phyloP scores from a whole-genome alignment of 2,888 invertebrate genomes.

The Ligdia adustata region DNA sequence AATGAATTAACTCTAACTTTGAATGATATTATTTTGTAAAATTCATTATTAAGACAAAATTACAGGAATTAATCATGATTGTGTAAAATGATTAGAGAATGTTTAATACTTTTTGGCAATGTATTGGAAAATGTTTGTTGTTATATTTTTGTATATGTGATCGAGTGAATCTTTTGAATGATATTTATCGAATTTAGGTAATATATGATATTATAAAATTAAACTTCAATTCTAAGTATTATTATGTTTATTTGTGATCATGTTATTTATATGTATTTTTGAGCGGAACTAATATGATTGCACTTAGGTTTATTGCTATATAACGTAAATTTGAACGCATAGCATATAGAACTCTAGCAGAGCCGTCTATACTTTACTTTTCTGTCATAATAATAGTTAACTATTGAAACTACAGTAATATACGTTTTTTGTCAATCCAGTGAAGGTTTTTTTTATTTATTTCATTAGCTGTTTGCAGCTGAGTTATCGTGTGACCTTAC shows the following conservation, averaged over 20 bases:
- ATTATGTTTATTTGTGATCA: conserved; percentile 31
- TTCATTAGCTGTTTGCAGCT: too few relatives aligned
- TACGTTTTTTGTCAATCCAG: conserved; percentile 7
- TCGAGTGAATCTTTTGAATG: conserved; percentile 11
- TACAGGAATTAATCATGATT: background rate
- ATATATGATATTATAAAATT: background rate
- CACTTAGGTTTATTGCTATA: conserved; percentile 30
- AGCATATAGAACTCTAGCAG: background rate
- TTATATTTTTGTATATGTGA: conserved; percentile 17
- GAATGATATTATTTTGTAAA: conserved; percentile 16
- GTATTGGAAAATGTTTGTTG: conserved; percentile 1
- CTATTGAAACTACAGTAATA: conserved; percentile 5
- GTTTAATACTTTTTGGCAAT: conserved; percentile 2
- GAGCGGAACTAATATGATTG: conserved; percentile 54
- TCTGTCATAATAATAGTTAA: conserved; percentile 2
- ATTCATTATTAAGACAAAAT: background rate
- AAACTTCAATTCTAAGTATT: conserved; percentile 39
- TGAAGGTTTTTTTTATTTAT: background rate
- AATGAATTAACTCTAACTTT: conserved; percentile 2
- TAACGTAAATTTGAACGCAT: conserved; percentile 18
- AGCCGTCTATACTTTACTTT: conserved; percentile 4
- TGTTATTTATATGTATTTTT: conserved; percentile 35
- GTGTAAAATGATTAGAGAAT: background rate
- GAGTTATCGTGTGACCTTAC: too few relatives aligned
- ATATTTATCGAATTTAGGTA: conserved; percentile 15